These are phyloP conservation scores for Glaucidium brasilianum DNA, from an alignment of 2,113 vertebrate species.

Conservation along the genomic window DNA sequence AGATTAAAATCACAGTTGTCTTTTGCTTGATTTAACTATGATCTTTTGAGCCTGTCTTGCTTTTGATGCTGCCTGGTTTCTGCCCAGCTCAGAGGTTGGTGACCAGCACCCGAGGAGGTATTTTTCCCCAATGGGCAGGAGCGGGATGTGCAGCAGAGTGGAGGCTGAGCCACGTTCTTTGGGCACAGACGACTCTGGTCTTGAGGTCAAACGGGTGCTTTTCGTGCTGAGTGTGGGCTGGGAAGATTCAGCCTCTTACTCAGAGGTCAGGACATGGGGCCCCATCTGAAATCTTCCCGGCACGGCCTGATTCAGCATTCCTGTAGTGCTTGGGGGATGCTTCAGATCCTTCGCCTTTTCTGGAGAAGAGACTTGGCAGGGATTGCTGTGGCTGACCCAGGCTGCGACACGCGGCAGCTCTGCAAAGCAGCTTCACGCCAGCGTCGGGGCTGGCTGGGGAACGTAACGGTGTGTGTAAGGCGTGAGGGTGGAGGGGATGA, in stretches of 20 bases:
- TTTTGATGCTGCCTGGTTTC: background rate
- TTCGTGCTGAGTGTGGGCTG: background rate
- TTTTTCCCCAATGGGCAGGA: background rate
- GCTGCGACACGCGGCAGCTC: background rate
- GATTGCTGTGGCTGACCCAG: background rate
- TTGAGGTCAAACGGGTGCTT: accelerated
- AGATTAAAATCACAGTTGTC: background rate
- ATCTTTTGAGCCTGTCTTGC: background rate
- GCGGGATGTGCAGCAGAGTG: background rate
- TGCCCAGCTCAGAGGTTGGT: background rate
- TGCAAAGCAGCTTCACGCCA: accelerated
- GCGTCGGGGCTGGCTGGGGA: background rate
- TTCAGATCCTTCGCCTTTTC: background rate
- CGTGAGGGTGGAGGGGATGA: accelerated
- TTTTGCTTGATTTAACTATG: background rate
- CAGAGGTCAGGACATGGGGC: background rate
- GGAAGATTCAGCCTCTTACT: background rate
- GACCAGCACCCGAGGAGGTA: background rate
- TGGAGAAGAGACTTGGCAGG: background rate
- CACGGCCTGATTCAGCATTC: background rate
- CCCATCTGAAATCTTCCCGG: background rate
- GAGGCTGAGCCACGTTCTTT: background rate
- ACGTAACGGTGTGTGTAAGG: accelerated
- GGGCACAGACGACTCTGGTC: background rate
- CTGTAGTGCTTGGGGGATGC: background rate